Evolutionary conservation across 2,888 invertebrate genomes (phyloP).

Genomic region (Autographa pulchrina): DNA sequence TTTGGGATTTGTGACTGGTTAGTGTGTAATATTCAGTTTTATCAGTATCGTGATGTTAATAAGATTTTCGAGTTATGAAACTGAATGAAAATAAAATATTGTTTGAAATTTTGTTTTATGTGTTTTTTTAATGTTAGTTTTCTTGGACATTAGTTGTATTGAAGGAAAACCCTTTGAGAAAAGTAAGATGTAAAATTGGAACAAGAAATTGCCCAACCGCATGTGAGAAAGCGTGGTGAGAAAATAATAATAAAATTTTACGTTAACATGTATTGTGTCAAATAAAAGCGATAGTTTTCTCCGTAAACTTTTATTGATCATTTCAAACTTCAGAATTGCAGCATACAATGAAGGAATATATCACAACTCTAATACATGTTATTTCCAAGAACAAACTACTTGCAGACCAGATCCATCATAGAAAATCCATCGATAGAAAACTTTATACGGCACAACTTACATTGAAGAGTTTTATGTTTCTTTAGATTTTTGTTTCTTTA

Average conservation of each 20-base stretch:
- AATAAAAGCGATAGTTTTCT: neutral
- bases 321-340: constrained; percentile 16
- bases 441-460: constrained; percentile 54
- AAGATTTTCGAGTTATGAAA: too few species aligned
- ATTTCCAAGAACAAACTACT: constrained; percentile 40
- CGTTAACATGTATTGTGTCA: too few species aligned
- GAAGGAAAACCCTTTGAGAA: too few species aligned
- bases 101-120: too few species aligned
- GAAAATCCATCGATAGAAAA: constrained; percentile 47
- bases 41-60: too few species aligned
- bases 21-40: neutral
- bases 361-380: constrained; percentile 36
- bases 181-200: too few species aligned
- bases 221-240: too few species aligned
- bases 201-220: too few species aligned
- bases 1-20: neutral
- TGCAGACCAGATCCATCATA: constrained; percentile 40
- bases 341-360: constrained; percentile 31
- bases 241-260: too few species aligned
- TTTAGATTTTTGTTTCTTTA: constrained; percentile 44
- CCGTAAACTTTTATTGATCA: constrained; percentile 32
- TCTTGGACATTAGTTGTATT: too few species aligned
- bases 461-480: constrained; percentile 51
- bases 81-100: too few species aligned
- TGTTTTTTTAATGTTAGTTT: too few species aligned